Base-by-base conservation (phyloP, 2,797 vertebrate species). In the Karalla daura region DNA sequence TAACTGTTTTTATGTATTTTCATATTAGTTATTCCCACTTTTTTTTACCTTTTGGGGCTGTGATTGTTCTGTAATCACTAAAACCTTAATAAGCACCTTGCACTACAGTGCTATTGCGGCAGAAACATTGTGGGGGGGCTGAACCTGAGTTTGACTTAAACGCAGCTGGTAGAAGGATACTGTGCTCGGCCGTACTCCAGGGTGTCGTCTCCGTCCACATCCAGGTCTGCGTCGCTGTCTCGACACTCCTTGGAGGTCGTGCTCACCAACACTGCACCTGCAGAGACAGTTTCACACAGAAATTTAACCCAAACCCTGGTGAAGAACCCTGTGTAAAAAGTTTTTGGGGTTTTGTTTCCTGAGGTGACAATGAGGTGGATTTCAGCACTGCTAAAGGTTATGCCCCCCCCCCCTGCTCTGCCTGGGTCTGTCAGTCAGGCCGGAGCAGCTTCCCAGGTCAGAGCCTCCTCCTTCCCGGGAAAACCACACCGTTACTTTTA, bases 201-300 rank as follows among this genome's bases (percentile, higher is more conserved):
- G 51, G 97, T 98, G 80, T 99, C 97, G 0, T 99, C 98, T 69
- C 98, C 97, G n/a, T 99, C 97, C 78, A 99, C 97, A 14, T 99
- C 98, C 88, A 99, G 90, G 88, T 99, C 98, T 0, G 94, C 96
- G 0, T 99, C 97, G 1, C 98, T 98, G 92, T 99, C 98, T 2
- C 96, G 95, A 70, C 96, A 96, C 78, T 99, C 97, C 76, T 96
- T 98, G 20, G 88, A 75, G 1, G 94, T 94, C 0, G 95, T 95
- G 92, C 95, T 96, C 74, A 96, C 93, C 85, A 97, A 92, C 60
- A 95, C 91, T 13, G 95, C 95, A 69, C 96, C 96, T 97, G 88
- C 53, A 71, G 82, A 72, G 51, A 76, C 35, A 60, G 7, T 23
- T 18, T 18, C n/a, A 51, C n/a, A 17, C 20, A 15, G 47, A 51